These are phyloP conservation scores for Drosophila ogumai DNA, from an alignment of 1,140 invertebrate species.

Conservation along the genomic window DNA sequence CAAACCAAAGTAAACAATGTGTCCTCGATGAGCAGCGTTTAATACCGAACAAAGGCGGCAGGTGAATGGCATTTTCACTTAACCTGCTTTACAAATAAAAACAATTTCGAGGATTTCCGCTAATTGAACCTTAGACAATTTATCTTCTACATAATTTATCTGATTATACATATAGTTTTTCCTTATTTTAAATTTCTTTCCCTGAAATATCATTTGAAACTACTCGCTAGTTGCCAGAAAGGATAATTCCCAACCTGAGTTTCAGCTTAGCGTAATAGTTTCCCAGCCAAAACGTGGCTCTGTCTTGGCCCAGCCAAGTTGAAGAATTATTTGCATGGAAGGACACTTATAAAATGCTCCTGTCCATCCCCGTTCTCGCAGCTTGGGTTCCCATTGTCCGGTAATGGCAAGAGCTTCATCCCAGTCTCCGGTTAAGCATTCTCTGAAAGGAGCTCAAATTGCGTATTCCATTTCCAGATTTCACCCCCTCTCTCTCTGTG, in stretches of 20 bases:
- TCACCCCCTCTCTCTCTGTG: slow-evolving; percentile 7
- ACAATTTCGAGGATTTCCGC: too few species aligned
- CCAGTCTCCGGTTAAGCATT: slow-evolving; percentile 15
- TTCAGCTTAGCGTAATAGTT: neutral
- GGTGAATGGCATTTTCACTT: slow-evolving; percentile 12
- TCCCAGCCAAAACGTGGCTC: neutral
- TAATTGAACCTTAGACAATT: too few species aligned
- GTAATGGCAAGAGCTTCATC: slow-evolving; percentile 34
- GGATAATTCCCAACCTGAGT: neutral
- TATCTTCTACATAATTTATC: too few species aligned
- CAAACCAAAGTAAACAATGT: slow-evolving; percentile 54
- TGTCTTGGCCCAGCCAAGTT: slow-evolving; percentile 11
- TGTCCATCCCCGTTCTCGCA: neutral
- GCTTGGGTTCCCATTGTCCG: slow-evolving; percentile 32
- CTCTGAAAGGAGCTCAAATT: slow-evolving; percentile 42
- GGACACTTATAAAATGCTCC: slow-evolving; percentile 22
- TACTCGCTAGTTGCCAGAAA: neutral
- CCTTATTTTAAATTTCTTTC: neutral
- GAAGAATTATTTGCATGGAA: slow-evolving; percentile 40
- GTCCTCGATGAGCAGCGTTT: slow-evolving; percentile 1
- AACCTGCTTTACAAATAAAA: neutral
- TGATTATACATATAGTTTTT: neutral
- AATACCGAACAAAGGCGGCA: slow-evolving; percentile 1
- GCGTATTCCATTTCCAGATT: slow-evolving; percentile 55
- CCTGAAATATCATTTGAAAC: neutral